These are phyloP conservation scores for Oeneis ivallda DNA, from an alignment of 2,888 invertebrate species.

Conservation along the genomic window DNA sequence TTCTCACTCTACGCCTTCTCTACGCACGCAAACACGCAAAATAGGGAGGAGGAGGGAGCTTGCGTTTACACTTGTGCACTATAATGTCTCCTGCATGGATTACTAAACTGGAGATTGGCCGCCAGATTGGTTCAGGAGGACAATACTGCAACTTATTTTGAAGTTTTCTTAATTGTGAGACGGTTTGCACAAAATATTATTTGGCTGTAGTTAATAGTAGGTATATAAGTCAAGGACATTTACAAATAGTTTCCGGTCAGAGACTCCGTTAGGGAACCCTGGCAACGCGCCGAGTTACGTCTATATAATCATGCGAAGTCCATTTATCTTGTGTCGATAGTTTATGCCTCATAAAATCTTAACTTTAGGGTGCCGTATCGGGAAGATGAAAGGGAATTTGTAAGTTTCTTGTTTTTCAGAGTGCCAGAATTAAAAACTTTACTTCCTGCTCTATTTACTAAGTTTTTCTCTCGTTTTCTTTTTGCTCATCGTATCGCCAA, in stretches of 20 bases:
- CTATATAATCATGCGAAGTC: conserved; percentile 27
- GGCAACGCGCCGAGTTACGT: conserved; percentile 42
- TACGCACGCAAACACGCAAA: too few species aligned
- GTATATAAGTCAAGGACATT: conserved; percentile 39
- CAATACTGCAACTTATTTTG: background rate
- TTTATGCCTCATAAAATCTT: conserved; percentile 38
- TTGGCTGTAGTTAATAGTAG: conserved; percentile 4
- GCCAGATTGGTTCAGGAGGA: too few species aligned
- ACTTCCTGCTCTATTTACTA: background rate
- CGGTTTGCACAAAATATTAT: background rate
- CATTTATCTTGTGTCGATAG: conserved; percentile 39
- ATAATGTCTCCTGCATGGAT: too few species aligned
- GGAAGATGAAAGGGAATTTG: conserved; percentile 28
- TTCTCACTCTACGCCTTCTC: too few species aligned
- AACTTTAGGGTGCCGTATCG: conserved; percentile 31
- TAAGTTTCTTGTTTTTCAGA: conserved; percentile 7
- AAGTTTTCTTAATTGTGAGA: background rate
- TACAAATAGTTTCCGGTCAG: conserved; percentile 45
- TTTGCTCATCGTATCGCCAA: background rate
- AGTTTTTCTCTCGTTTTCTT: background rate
- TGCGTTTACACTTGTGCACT: too few species aligned
- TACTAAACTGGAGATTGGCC: too few species aligned
- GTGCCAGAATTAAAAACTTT: background rate
- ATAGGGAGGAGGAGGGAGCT: too few species aligned
- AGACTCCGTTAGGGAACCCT: conserved; percentile 44